Conservation (phyloP, 2,797 vertebrate genomes). For the Thalassophryne amazonica region DNA sequence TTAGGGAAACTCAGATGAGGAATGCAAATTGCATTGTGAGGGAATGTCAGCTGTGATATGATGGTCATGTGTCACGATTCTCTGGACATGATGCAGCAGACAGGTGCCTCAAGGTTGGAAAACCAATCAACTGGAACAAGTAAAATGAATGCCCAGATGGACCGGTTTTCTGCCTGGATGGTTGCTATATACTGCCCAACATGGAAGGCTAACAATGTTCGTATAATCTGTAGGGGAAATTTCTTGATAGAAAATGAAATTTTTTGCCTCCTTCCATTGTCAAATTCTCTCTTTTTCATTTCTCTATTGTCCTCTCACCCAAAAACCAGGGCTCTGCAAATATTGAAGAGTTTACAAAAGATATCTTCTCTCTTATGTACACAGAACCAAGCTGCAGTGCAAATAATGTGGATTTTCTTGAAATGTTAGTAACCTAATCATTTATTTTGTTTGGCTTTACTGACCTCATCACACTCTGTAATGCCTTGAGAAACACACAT, state of each 20-base stretch:
- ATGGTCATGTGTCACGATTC: too few species aligned
- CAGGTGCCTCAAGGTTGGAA: too few species aligned
- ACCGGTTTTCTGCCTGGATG: too few species aligned
- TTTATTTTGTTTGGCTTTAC: conserved; percentile 23
- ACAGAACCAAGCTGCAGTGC: conserved; percentile 2
- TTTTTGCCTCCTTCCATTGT: conserved; percentile 46
- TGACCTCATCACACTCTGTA: conserved; percentile 14
- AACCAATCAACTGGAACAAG: too few species aligned
- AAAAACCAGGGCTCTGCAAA: conserved; percentile 32
- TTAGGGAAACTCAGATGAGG: too few species aligned
- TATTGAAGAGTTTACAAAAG: conserved; percentile 42
- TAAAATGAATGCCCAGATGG: too few species aligned
- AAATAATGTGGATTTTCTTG: conserved; percentile 36
- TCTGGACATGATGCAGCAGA: too few species aligned
- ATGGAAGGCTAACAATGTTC: conserved; percentile 40
- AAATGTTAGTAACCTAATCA: conserved; percentile 26
- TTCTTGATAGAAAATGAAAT: conserved; percentile 54
- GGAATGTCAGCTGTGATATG: too few species aligned
- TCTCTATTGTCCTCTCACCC: conserved; percentile 41
- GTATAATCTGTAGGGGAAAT: conserved; percentile 52
- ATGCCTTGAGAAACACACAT: too few species aligned
- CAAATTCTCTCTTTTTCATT: conserved; percentile 14
- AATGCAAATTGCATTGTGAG: too few species aligned
- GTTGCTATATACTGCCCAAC: conserved; percentile 26
- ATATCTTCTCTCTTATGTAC: conserved; percentile 41